Conservation (phyloP, 2,888 invertebrate genomes). For the Syrphus vitripennis region DNA sequence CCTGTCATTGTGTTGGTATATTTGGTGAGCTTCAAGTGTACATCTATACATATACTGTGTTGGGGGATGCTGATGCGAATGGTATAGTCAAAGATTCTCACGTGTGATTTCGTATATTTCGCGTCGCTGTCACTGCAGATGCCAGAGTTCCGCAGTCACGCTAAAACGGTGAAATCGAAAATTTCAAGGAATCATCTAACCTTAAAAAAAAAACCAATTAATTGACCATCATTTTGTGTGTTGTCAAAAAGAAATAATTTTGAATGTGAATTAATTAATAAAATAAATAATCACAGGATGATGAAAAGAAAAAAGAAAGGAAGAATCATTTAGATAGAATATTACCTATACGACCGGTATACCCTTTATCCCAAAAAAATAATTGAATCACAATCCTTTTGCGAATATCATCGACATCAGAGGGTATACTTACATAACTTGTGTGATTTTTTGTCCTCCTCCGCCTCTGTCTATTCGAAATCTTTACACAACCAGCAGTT, state of each 20-base stretch:
- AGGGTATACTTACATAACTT: conserved; percentile 51
- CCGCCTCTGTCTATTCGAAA: neutral
- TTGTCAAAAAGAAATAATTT: neutral
- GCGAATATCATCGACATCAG: neutral
- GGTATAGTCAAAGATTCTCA: conserved; percentile 51
- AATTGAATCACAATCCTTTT: neutral
- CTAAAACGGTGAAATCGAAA: conserved; percentile 41
- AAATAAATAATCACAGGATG: conserved; percentile 22
- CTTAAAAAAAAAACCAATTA: neutral
- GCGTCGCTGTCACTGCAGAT: conserved; percentile 63
- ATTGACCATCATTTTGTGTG: neutral
- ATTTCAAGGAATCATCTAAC: neutral
- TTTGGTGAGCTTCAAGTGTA: neutral
- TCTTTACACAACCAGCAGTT: neutral
- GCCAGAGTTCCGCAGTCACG: conserved; percentile 64
- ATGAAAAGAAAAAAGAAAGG: conserved; percentile 61
- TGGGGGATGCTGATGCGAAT: conserved; percentile 61
- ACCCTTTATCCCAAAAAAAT: neutral
- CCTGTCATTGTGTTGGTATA: neutral
- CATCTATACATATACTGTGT: conserved; percentile 25
- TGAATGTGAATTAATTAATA: neutral
- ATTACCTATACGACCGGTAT: too few species aligned
- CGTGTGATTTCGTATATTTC: conserved; percentile 48
- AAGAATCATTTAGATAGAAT: conserved; percentile 11
- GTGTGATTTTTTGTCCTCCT: conserved; percentile 7